Evolutionary conservation across 2,797 vertebrate genomes (phyloP).

Genomic region (Xiphorhynchus erythropygius): DNA sequence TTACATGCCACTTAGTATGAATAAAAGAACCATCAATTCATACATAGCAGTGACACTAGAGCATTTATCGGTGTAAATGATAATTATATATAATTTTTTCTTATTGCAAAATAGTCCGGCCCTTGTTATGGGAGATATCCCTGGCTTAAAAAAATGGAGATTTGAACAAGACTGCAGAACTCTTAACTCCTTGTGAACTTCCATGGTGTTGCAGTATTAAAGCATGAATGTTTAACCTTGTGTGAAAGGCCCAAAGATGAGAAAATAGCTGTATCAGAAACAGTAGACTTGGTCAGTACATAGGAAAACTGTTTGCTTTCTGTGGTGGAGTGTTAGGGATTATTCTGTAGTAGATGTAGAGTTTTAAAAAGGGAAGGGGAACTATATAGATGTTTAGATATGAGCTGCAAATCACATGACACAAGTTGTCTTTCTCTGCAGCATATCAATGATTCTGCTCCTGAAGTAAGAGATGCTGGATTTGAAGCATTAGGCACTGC

Average conservation of each 20-base stretch:
- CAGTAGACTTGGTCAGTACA: not conserved
- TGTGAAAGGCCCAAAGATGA: not conserved
- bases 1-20: not conserved
- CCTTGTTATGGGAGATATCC: not conserved
- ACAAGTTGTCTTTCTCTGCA: conserved; percentile 43
- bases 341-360: not conserved
- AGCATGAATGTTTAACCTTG: not conserved
- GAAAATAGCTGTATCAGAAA: not conserved
- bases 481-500: conserved; percentile 96
- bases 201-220: not conserved
- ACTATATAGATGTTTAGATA: not conserved
- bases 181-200: not conserved
- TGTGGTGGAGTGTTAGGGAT: not conserved
- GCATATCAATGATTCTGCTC: conserved; percentile 97
- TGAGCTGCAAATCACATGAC: not conserved
- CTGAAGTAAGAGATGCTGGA: conserved; percentile 95
- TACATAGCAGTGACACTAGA: not conserved
- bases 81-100: not conserved
- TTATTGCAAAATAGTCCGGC: not conserved
- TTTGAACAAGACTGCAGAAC: not conserved
- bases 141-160: not conserved
- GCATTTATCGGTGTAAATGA: not conserved
- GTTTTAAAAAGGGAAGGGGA: not conserved
- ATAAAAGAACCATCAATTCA: not conserved
- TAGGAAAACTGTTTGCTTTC: not conserved